These are phyloP conservation scores for Drosophila murphyi DNA, from an alignment of 1,140 invertebrate species.

Conservation along the genomic window DNA sequence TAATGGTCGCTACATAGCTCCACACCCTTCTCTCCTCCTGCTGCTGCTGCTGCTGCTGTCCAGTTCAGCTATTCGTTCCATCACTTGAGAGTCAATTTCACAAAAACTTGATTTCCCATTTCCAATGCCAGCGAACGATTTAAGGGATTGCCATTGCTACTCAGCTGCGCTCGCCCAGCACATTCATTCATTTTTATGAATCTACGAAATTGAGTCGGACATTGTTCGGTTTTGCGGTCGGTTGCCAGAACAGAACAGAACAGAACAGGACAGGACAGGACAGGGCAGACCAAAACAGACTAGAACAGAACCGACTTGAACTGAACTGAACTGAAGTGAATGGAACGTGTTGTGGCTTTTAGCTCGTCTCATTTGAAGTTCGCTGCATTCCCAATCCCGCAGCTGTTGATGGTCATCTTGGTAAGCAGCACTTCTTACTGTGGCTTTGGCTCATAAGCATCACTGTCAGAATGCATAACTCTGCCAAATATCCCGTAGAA, in stretches of 20 bases:
- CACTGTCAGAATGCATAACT: constrained; percentile 22
- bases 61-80: constrained; percentile 43
- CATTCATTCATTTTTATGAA: constrained; percentile 80
- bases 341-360: constrained; percentile 41
- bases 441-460: constrained; percentile 33
- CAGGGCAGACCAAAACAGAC: background rate
- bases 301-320: background rate
- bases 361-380: constrained; percentile 23
- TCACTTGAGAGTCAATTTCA: constrained; percentile 84
- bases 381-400: constrained; percentile 46
- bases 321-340: no score
- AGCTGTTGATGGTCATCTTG: constrained; percentile 53
- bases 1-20: constrained; percentile 60
- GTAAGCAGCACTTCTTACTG: constrained; percentile 30
- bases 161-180: constrained; percentile 39
- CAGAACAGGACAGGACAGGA: background rate
- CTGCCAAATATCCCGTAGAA: constrained; percentile 1
- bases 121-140: constrained; percentile 67
- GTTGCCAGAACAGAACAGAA: constrained; percentile 3
- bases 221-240: constrained; percentile 73
- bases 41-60: background rate
- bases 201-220: constrained; percentile 76
- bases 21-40: background rate
- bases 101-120: constrained; percentile 81
- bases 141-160: constrained; percentile 51